These are phyloP conservation scores for Centrocercus urophasianus DNA, from an alignment of 2,113 vertebrate genomes.

Conservation along the genomic window DNA sequence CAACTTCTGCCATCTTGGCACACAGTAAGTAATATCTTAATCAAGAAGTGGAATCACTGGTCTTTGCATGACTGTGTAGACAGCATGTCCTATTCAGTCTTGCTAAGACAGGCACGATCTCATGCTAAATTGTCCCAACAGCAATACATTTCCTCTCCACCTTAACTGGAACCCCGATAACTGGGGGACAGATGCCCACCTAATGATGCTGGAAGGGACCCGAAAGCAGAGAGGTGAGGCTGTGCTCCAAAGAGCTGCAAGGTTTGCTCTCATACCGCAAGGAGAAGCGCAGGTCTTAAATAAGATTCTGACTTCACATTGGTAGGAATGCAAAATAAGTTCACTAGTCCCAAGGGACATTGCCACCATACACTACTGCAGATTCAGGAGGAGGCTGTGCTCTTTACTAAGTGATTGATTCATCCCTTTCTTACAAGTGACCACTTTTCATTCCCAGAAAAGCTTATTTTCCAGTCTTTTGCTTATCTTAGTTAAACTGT, in stretches of 20 bases:
- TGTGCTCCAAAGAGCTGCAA: neutral
- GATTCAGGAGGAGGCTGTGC: neutral
- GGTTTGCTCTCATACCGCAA: neutral
- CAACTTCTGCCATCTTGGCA: neutral
- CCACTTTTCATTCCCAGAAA: neutral
- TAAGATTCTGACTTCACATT: neutral
- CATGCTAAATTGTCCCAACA: neutral
- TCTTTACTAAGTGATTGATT: neutral
- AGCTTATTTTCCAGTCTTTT: neutral
- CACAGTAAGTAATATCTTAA: neutral
- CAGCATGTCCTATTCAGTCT: neutral
- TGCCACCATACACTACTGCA: accelerated
- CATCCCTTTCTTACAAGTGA: neutral
- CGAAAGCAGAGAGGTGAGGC: neutral
- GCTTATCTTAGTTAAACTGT: neutral
- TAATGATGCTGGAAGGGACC: neutral
- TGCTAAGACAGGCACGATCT: neutral
- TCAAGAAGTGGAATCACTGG: neutral
- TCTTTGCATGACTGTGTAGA: neutral
- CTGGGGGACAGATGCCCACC: neutral
- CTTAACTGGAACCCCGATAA: neutral
- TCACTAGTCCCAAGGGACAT: neutral
- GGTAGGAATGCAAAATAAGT: neutral
- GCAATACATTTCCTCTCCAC: neutral
- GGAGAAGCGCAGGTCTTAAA: neutral